Conservation (phyloP, 2,797 vertebrate genomes). For the Epinephelus coioides region DNA sequence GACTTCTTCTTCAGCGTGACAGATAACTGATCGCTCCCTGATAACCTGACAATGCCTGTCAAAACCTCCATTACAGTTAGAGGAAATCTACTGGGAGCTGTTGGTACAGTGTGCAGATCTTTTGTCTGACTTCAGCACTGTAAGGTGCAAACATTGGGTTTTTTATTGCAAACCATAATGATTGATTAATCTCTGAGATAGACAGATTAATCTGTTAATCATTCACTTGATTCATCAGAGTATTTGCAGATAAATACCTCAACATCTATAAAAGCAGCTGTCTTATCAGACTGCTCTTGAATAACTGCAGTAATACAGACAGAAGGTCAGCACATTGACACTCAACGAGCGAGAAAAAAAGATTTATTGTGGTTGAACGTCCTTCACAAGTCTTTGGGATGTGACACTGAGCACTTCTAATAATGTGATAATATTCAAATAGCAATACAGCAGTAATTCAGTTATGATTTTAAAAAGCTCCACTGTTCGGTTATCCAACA, state of each 20-base stretch:
- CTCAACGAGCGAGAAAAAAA: neutral
- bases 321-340: neutral
- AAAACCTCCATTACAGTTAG: constrained; percentile 1
- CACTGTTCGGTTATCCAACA: neutral
- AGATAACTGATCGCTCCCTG: neutral
- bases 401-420: neutral
- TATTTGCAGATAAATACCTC: neutral
- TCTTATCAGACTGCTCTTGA: neutral
- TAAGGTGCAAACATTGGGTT: neutral
- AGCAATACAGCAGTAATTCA: neutral
- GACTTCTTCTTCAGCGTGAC: neutral
- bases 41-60: neutral
- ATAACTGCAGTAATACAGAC: neutral
- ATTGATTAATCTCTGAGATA: neutral
- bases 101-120: neutral
- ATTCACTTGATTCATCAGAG: neutral
- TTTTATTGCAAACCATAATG: no score
- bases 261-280: neutral
- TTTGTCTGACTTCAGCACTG: neutral
- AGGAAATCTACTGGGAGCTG: neutral
- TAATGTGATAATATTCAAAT: neutral
- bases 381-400: neutral
- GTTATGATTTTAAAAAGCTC: constrained; percentile 4
- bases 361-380: neutral
- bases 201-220: neutral